Conservation (phyloP, 2,113 vertebrate genomes). For the Paedocypris sp. region DNA sequence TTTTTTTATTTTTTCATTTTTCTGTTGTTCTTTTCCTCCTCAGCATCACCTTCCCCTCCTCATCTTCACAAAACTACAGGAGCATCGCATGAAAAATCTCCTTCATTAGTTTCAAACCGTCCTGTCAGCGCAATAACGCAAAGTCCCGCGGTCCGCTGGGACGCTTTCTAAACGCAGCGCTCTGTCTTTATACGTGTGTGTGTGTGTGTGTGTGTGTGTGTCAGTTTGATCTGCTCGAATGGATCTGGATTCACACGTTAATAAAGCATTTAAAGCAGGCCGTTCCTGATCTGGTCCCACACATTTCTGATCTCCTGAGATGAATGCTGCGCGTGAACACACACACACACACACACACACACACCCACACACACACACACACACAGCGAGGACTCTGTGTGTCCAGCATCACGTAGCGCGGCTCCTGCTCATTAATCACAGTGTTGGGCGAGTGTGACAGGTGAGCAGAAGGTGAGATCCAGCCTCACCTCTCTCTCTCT, state of each 20-base stretch:
- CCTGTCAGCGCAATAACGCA: constrained; percentile 11
- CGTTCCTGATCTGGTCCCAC: neutral
- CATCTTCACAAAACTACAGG: constrained; percentile 1
- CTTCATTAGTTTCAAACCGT: constrained; percentile 17
- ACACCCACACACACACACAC: neutral
- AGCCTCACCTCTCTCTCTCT: constrained; percentile 3
- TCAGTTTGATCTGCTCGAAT: too few relatives aligned
- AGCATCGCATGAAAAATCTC: constrained; percentile 17
- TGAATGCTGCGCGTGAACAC: neutral
- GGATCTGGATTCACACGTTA: constrained; percentile 14
- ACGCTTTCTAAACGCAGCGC: neutral
- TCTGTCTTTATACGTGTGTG: neutral
- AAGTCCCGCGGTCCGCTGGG: neutral
- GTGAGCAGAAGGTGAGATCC: constrained; percentile 17
- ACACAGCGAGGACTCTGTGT: too few relatives aligned
- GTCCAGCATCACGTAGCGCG: neutral
- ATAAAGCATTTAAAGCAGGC: constrained; percentile 2
- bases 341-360: neutral
- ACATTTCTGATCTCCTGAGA: constrained; percentile 3
- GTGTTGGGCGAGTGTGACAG: constrained; percentile 1
- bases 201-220: neutral
- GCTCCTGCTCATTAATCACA: constrained; percentile 8
- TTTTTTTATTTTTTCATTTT: neutral
- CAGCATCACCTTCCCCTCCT: neutral
- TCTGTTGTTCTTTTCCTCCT: neutral